These are phyloP conservation scores for Enhydra lutris DNA, from an alignment of 2,113 vertebrate genomes.

Conservation along the genomic window DNA sequence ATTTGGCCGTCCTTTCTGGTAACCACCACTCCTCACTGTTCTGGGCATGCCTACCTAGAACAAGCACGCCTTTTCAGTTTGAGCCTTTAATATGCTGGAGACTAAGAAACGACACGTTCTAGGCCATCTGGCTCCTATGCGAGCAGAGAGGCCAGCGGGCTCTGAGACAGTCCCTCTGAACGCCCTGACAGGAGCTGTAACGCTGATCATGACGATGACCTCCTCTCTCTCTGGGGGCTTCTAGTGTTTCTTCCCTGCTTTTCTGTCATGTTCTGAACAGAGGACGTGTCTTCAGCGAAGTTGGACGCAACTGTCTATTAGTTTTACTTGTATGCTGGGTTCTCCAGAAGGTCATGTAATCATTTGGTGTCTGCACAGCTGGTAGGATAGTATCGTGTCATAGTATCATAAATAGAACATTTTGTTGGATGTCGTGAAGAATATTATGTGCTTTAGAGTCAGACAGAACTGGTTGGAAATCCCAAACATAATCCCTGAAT, in stretches of 20 bases:
- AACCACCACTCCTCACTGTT: neutral
- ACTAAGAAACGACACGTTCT: neutral
- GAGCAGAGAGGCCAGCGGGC: rapidly evolving
- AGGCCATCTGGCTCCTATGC: neutral
- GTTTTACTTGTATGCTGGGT: neutral
- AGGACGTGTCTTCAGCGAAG: neutral
- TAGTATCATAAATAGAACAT: neutral
- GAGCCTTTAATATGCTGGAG: neutral
- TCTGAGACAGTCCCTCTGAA: neutral
- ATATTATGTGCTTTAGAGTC: neutral
- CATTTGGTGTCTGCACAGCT: rapidly evolving
- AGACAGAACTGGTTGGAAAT: neutral
- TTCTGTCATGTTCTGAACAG: neutral
- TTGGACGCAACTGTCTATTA: neutral
- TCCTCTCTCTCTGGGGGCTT: neutral
- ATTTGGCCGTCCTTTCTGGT: too few species aligned
- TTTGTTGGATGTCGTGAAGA: neutral
- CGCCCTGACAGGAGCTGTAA: too few species aligned
- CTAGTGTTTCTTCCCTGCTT: neutral
- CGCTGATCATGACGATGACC: rapidly evolving
- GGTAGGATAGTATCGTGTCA: neutral
- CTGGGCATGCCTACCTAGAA: neutral
- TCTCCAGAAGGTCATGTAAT: neutral
- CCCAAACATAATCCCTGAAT: neutral
- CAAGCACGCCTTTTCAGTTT: neutral